Percentiles rank a stretch among this genome's conserved stretches.
Conservation (phyloP, 2,797 vertebrate species). For the Manis pentadactyla region DNA sequence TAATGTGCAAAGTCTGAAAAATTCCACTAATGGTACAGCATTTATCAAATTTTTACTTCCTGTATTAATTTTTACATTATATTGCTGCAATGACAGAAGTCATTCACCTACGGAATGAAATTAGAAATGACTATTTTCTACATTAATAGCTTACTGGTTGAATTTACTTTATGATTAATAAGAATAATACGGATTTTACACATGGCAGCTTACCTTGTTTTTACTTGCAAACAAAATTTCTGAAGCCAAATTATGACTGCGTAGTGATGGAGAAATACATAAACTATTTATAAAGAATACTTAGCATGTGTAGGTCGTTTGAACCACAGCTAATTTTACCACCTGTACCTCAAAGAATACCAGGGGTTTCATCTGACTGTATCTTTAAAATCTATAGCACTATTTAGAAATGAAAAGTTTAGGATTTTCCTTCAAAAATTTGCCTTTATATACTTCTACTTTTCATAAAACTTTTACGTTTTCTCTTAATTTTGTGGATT, state of each 20-base stretch:
- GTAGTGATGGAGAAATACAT: not conserved
- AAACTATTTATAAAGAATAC: constrained; percentile 13
- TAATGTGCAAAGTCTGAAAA: constrained; percentile 33
- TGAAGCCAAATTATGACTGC: constrained; percentile 14
- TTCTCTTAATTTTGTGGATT: not conserved
- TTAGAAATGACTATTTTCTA: not conserved
- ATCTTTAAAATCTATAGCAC: constrained; percentile 1
- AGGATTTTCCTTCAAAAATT: not conserved
- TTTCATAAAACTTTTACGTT: not conserved
- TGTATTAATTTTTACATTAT: not conserved
- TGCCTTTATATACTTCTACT: constrained; percentile 8
- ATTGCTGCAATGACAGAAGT: not conserved
- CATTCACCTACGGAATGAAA: constrained; percentile 23
- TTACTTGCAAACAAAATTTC: constrained; percentile 16
- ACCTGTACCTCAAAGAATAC: not conserved
- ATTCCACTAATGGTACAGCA: not conserved
- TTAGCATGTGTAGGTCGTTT: not conserved
- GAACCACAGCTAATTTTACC: not conserved
- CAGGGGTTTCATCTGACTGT: constrained; percentile 1
- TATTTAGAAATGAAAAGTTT: constrained; percentile 38
- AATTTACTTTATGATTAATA: not conserved
- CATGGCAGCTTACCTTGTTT: not conserved
- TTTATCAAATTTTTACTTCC: constrained; percentile 4
- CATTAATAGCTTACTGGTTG: not conserved
- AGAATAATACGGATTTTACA: constrained; percentile 14